Percentiles rank a stretch among this genome's conserved stretches.
Evolutionary conservation across 2,888 invertebrate species (phyloP).

Genomic region (Homarus gammarus): DNA sequence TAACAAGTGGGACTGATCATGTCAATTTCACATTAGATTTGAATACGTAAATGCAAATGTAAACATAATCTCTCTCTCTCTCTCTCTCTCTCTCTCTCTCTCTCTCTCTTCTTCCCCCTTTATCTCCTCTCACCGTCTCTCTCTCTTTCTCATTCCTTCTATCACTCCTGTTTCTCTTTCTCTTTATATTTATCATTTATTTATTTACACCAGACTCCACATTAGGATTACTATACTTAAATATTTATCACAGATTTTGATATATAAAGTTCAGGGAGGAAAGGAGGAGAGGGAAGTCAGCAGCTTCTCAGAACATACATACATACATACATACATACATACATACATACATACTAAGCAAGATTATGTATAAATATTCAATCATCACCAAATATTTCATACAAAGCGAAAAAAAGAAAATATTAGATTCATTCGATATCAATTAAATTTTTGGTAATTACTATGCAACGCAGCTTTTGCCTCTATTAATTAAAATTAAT

Average conservation of each 20-base stretch:
- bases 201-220: no score
- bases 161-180: no score
- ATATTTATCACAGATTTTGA: no score
- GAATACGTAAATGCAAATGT: no score
- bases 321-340: conserved; percentile 18
- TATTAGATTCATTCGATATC: conserved; percentile 25
- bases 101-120: background rate
- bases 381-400: background rate
- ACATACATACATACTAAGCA: background rate
- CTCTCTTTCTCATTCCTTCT: background rate
- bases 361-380: background rate
- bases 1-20: no score
- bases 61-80: background rate
- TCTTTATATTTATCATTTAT: background rate
- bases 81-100: background rate
- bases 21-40: no score
- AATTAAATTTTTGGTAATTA: conserved; percentile 39
- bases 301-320: no score
- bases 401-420: conserved; percentile 13
- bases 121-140: background rate
- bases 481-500: conserved; percentile 45
- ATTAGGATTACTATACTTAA: no score
- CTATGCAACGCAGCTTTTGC: conserved; percentile 21
- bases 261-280: no score
- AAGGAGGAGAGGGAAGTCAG: no score